A percentile compares a stretch with the other conserved stretches of the same genome.
These are phyloP conservation scores for Pangasius djambal DNA, from an alignment of 2,797 vertebrate genomes.

Conservation along the genomic window DNA sequence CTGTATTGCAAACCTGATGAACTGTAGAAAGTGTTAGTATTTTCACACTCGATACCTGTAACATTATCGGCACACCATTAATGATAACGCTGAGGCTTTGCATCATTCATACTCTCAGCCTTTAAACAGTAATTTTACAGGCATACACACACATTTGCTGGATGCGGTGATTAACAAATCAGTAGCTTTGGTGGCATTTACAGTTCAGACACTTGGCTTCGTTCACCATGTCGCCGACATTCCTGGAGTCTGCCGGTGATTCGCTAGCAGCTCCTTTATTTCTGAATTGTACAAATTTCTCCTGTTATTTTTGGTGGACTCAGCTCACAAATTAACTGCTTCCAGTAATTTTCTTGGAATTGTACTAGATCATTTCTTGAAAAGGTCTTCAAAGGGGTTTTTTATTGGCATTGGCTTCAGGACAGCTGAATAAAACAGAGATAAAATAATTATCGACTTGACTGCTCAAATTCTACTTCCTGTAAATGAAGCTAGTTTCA, in stretches of 20 bases:
- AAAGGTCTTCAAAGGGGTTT: not conserved
- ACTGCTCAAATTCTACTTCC: constrained; percentile 5
- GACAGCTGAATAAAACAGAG: not conserved
- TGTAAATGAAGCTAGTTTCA: not conserved
- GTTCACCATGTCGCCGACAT: not conserved
- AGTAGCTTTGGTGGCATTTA: not conserved
- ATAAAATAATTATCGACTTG: constrained; percentile 1
- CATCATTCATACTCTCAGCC: not conserved
- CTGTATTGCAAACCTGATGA: not conserved
- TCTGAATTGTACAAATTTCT: not conserved
- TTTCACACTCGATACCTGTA: not conserved
- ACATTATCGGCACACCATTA: not conserved
- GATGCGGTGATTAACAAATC: not conserved
- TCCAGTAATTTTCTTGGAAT: not conserved
- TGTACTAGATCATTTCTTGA: not conserved
- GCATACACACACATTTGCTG: not conserved
- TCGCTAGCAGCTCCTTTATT: not conserved
- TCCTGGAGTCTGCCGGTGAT: not conserved
- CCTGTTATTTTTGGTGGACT: not conserved
- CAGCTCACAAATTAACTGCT: not conserved
- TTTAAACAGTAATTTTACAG: not conserved
- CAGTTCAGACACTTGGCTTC: not conserved
- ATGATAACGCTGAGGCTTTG: no score
- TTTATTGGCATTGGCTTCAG: not conserved
- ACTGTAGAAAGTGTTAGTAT: not conserved